These are phyloP conservation scores for Branchinecta lynchi DNA, from an alignment of 1,140 invertebrate species.

Conservation along the genomic window DNA sequence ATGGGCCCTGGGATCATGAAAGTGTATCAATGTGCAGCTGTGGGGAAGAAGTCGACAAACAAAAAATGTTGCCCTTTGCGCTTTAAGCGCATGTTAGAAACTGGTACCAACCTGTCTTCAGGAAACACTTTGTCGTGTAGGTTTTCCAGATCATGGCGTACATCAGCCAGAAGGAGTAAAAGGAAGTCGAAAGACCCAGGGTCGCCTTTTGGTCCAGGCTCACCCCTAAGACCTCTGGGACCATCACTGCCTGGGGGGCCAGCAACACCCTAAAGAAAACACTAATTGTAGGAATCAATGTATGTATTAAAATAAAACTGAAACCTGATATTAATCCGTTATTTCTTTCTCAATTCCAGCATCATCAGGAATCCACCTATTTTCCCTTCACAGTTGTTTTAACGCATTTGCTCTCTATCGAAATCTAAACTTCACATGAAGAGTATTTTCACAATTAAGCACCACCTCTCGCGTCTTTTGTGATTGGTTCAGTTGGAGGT, in stretches of 20 bases:
- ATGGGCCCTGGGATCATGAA: too few species aligned
- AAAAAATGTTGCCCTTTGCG: too few species aligned
- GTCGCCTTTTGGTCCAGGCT: slow-evolving; percentile 39
- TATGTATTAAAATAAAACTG: neutral
- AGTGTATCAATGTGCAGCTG: too few species aligned
- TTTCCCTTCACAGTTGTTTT: neutral
- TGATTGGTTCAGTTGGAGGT: too few species aligned
- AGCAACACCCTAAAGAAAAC: slow-evolving; percentile 36
- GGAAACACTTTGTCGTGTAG: slow-evolving; percentile 42
- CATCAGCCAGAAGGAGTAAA: slow-evolving; percentile 42
- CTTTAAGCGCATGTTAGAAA: neutral
- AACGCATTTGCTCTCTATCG: too few species aligned
- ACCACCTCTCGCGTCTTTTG: too few species aligned
- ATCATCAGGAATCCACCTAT: slow-evolving; percentile 15
- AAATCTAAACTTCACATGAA: too few species aligned
- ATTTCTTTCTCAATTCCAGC: slow-evolving; percentile 12
- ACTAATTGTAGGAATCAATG: neutral
- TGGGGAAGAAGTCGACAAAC: too few species aligned
- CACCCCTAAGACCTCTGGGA: slow-evolving; percentile 37
- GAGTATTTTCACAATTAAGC: too few species aligned
- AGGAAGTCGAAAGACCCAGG: slow-evolving; percentile 43
- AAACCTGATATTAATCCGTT: neutral
- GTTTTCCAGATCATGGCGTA: slow-evolving; percentile 43
- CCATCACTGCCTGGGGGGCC: slow-evolving; percentile 44
- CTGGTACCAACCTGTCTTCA: slow-evolving; percentile 37